These are phyloP conservation scores for Rousettus madagascariensis DNA, from an alignment of 2,797 vertebrate species.

Conservation along the genomic window DNA sequence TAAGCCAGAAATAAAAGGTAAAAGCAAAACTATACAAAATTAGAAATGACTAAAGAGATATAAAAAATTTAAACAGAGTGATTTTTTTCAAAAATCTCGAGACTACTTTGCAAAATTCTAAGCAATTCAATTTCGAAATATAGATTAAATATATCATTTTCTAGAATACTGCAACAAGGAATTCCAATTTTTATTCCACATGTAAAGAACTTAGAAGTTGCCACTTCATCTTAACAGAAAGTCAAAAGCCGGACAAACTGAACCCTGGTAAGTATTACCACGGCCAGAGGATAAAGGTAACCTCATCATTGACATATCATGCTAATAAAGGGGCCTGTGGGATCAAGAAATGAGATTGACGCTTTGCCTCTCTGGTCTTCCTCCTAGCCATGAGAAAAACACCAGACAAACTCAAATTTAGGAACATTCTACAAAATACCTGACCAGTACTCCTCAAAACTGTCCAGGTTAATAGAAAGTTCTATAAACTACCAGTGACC, in stretches of 20 bases:
- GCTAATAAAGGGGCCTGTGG: neutral
- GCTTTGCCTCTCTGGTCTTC: neutral
- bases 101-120: neutral
- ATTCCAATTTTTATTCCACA: neutral
- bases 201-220: neutral
- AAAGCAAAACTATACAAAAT: neutral
- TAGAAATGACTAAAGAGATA: neutral
- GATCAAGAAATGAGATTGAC: neutral
- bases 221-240: neutral
- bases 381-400: neutral
- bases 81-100: neutral
- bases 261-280: neutral
- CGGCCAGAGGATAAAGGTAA: neutral
- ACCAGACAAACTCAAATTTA: neutral
- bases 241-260: neutral
- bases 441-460: neutral
- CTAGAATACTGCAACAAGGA: neutral
- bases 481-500: neutral
- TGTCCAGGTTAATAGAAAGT: neutral
- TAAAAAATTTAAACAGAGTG: neutral
- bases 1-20: neutral
- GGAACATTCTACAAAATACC: neutral
- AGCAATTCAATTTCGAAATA: neutral
- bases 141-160: neutral
- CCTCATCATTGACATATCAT: neutral